Evolutionary conservation across 2,113 vertebrate genomes (phyloP).

Genomic region (Corynorhinus townsendii): DNA sequence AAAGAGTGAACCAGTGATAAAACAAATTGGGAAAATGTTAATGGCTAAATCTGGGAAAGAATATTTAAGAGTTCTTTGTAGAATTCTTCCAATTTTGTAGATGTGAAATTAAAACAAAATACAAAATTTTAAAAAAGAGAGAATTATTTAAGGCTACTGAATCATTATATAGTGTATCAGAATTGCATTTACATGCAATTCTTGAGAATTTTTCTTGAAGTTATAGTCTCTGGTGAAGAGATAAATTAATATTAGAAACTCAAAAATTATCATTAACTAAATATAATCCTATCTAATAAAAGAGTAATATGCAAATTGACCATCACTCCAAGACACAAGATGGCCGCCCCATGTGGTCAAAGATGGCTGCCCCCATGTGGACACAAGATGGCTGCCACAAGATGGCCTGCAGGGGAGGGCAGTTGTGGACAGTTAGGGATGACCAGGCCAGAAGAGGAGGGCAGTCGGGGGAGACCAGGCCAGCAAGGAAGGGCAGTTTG

Average conservation of each 20-base stretch:
- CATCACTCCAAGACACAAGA: too few species aligned
- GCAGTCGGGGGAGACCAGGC: too few species aligned
- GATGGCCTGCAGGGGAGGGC: too few species aligned
- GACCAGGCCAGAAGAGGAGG: too few species aligned
- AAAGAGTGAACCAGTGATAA: not conserved
- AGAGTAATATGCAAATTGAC: too few species aligned
- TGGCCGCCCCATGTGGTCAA: too few species aligned
- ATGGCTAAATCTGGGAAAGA: not conserved
- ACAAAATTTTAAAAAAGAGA: not conserved
- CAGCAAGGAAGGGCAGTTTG: too few species aligned
- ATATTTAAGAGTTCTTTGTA: not conserved
- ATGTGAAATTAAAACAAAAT: not conserved
- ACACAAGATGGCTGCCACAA: too few species aligned
- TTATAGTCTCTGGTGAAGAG: not conserved
- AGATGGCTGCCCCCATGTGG: too few species aligned
- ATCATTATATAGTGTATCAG: not conserved
- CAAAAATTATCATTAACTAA: not conserved
- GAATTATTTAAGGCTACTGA: not conserved
- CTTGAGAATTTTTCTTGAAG: not conserved
- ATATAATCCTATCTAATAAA: not conserved
- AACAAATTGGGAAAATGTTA: not conserved
- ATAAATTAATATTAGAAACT: not conserved
- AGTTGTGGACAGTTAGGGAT: too few species aligned
- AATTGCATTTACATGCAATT: not conserved
- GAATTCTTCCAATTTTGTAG: not conserved